Base-by-base conservation (phyloP, 2,113 vertebrate species). In the Varanus salvator region DNA sequence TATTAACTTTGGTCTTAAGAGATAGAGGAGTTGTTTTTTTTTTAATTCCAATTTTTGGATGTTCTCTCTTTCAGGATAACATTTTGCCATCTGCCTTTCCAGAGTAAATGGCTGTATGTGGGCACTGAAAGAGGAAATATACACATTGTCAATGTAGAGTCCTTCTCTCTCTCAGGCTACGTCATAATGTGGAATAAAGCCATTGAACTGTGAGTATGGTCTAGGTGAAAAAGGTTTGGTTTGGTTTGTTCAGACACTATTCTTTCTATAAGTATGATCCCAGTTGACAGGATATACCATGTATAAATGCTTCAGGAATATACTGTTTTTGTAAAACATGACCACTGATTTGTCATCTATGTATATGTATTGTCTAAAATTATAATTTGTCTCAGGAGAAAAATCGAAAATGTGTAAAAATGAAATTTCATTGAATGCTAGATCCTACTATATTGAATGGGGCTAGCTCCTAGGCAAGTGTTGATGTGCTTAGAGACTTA, bases 101-200 rank as follows among this genome's bases (percentile, higher is more conserved):
- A 99, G 98, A 99, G 99, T 96, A 99, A 99, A 97, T 99, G 99
- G 99, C 95, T 99, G 19, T 99, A 99, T 94, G 98, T 99, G 93
- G 99, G 99, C 95, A 99, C 99, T 0, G 99, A 99, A 97, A 98
- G 98, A 97, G 99, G 99, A 96, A 99, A 99, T 94, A 98, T 99
- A 96, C 98, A 99, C 95, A 98, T 99, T 88, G 99, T 99, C 96
- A 99, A 99, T 90, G 99, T 99, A 98, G 99, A 99, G 97, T 99
- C 98, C 96, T 99, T 99, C 96, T 98, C 98, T 94, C 99, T 99
- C 98, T 99, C 99, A 98, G 99, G 99, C 98, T 99, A 99, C 89
- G 99, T 99, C 97, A 99, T 99, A 97, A 99, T 99, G 99, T 99
- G 99, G 99, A 99, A 99, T 98, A 99, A 99, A 99, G 99, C 99